A percentile compares a stretch with the other conserved stretches of the same genome.
Conservation (phyloP, 2,797 vertebrate genomes). For the Ptychobarbus kaznakovi region DNA sequence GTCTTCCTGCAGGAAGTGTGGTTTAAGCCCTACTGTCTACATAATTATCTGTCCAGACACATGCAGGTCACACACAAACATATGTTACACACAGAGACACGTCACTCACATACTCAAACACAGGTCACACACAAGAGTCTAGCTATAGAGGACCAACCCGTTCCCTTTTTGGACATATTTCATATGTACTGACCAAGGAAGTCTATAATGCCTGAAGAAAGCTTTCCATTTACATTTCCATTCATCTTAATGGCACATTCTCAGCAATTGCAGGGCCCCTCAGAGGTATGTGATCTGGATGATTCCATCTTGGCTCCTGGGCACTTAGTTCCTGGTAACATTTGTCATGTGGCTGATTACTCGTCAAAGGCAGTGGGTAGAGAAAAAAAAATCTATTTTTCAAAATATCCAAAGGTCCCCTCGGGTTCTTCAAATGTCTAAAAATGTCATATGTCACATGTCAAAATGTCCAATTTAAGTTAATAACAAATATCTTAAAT, state of each 20-base stretch:
- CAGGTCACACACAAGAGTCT: background rate
- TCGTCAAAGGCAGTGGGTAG: background rate
- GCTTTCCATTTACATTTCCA: background rate
- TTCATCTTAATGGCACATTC: slow-evolving; percentile 16
- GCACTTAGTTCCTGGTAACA: slow-evolving; percentile 5
- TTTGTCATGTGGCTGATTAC: slow-evolving; percentile 25
- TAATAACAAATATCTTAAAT: background rate
- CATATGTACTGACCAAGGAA: background rate
- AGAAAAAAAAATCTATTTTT: background rate
- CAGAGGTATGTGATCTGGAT: background rate
- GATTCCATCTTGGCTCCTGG: slow-evolving; percentile 10
- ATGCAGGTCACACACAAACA: slow-evolving; percentile 11
- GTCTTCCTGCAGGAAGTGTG: slow-evolving; percentile 17
- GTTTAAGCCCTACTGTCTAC: slow-evolving; percentile 45
- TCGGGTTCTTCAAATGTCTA: background rate
- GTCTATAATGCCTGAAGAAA: background rate
- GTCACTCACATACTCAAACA: background rate
- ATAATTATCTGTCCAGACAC: slow-evolving; percentile 47
- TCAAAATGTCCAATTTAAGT: background rate
- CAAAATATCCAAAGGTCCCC: background rate
- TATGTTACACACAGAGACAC: slow-evolving; percentile 21
- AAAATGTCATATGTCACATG: slow-evolving; percentile 1
- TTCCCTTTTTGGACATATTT: background rate
- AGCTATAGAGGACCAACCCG: background rate
- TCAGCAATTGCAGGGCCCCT: background rate